phyloP scores from a whole-genome alignment of 2,113 vertebrate species.

The Oryzias woworae region DNA sequence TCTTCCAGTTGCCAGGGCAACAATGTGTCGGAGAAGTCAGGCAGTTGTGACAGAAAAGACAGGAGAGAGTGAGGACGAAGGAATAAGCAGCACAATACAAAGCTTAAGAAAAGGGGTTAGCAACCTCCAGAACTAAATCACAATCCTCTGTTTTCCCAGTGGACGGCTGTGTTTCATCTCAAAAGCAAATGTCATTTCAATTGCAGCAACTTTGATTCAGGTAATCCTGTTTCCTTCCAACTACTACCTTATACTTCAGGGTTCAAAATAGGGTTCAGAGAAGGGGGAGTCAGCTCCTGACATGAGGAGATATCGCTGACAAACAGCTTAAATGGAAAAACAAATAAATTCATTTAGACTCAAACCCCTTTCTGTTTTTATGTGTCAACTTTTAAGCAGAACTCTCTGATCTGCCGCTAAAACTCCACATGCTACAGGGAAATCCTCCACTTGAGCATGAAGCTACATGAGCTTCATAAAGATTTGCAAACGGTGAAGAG shows the following conservation, averaged over 20 bases:
- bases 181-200: conserved; percentile 53
- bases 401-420: conserved; percentile 31
- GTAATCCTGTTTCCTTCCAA: conserved; percentile 61
- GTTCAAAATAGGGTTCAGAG: conserved; percentile 53
- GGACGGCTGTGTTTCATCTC: conserved; percentile 47
- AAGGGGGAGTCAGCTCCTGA: conserved; percentile 38
- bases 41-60: conserved; percentile 54
- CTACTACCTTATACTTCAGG: conserved; percentile 49
- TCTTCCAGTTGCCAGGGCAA: conserved; percentile 71
- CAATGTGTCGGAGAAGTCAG: conserved; percentile 56
- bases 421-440: conserved; percentile 48
- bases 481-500: conserved; percentile 48
- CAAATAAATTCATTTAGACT: conserved; percentile 43
- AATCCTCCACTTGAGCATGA: conserved; percentile 47
- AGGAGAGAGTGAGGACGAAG: conserved; percentile 32
- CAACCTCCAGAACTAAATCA: conserved; percentile 43
- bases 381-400: conserved; percentile 43
- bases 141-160: conserved; percentile 26
- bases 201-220: conserved; percentile 49
- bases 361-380: conserved; percentile 52
- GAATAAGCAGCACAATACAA: conserved; percentile 44
- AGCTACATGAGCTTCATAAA: conserved; percentile 47
- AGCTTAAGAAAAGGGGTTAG: conserved; percentile 43
- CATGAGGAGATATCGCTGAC: conserved; percentile 49
- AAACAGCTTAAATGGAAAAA: conserved; percentile 35